A percentile compares a stretch with the other conserved stretches of the same genome.
These are phyloP conservation scores for Glyphotaelius pellucidus DNA, from an alignment of 2,888 invertebrate species.

Conservation along the genomic window DNA sequence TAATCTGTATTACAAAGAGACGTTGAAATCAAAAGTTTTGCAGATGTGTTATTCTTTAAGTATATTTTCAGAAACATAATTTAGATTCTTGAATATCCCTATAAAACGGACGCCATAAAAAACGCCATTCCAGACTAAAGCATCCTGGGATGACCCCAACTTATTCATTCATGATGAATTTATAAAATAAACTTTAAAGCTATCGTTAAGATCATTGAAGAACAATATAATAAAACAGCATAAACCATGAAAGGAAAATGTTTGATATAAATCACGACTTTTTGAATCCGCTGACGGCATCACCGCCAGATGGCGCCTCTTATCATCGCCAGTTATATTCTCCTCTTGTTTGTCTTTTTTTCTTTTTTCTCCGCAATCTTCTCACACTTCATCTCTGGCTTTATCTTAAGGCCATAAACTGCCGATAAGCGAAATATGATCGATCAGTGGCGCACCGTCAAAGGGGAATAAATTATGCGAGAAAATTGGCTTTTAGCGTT, in stretches of 20 bases:
- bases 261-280: background rate
- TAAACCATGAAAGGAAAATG: background rate
- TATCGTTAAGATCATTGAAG: background rate
- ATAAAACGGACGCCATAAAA: no score
- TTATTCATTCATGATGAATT: background rate
- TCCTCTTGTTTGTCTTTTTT: background rate
- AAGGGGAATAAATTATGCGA: background rate
- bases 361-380: background rate
- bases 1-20: no score
- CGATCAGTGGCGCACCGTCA: background rate
- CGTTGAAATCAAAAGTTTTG: no score
- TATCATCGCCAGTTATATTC: background rate
- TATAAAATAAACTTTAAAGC: background rate
- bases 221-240: background rate
- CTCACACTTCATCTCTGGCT: background rate
- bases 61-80: no score
- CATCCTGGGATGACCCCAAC: no score
- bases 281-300: background rate
- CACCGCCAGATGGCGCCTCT: background rate
- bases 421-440: background rate
- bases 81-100: no score
- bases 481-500: background rate
- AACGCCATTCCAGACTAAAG: no score
- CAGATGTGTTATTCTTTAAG: no score
- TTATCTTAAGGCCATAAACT: background rate